Percentiles rank a stretch among this genome's conserved stretches.
These are phyloP conservation scores for Pelecanoides urinatrix DNA, from an alignment of 2,113 vertebrate species.

Conservation along the genomic window DNA sequence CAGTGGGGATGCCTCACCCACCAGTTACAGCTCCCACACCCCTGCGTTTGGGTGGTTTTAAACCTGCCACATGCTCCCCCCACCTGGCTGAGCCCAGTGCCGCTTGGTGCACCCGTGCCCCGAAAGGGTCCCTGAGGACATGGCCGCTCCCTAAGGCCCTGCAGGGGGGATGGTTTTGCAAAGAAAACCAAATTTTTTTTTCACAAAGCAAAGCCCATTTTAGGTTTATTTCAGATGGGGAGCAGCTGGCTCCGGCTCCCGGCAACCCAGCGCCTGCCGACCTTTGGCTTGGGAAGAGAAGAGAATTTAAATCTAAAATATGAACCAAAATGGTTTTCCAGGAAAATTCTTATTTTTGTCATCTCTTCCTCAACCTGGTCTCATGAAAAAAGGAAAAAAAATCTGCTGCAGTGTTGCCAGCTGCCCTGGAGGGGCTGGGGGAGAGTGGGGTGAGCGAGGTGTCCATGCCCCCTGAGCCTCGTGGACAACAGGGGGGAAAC, in stretches of 20 bases:
- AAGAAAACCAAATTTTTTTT: neutral
- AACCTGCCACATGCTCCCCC: rapidly evolving
- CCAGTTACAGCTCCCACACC: neutral
- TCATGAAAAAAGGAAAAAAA: neutral
- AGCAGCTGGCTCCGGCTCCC: neutral
- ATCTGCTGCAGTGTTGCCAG: neutral
- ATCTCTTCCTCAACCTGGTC: neutral
- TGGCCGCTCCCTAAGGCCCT: neutral
- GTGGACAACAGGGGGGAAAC: rapidly evolving
- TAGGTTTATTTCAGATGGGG: neutral
- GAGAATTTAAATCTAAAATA: neutral
- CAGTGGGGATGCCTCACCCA: neutral
- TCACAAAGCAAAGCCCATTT: neutral
- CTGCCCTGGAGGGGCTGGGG: neutral
- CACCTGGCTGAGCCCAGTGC: neutral
- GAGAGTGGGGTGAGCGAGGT: neutral
- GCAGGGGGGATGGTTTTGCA: rapidly evolving
- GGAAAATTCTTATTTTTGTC: neutral
- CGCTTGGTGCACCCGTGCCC: neutral
- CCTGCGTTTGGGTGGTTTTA: neutral
- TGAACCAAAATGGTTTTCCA: neutral
- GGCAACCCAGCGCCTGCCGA: rapidly evolving
- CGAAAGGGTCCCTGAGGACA: rapidly evolving
- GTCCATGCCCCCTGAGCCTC: neutral
- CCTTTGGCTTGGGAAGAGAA: neutral